A percentile compares a stretch with the other conserved stretches of the same genome.
Evolutionary conservation across 2,113 vertebrate species (phyloP).

Genomic region (Xiphophorus maculatus): DNA sequence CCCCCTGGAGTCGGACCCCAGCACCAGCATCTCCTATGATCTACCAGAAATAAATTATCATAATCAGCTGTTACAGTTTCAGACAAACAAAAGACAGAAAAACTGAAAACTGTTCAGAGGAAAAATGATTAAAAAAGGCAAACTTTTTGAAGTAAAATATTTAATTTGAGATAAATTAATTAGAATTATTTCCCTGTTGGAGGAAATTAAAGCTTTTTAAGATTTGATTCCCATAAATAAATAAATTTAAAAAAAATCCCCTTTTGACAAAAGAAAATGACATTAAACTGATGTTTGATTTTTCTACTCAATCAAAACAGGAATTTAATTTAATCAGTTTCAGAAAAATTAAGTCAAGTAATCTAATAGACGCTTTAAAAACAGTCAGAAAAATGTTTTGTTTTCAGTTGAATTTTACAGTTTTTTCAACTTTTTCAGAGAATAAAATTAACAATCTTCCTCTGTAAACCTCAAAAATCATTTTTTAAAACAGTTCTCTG

Average conservation of each 20-base stretch:
- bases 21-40: conserved; percentile 10
- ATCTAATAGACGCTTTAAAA: no score
- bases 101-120: not conserved
- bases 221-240: not conserved
- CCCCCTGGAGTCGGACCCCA: conserved; percentile 27
- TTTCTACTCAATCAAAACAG: no score
- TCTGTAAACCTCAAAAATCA: no score
- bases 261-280: no score
- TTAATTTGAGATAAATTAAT: not conserved
- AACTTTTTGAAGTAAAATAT: not conserved
- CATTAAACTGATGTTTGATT: no score
- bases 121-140: not conserved
- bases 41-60: conserved; percentile 69
- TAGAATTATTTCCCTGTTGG: not conserved
- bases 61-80: conserved; percentile 34
- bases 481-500: no score
- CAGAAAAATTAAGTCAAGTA: not conserved
- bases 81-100: not conserved
- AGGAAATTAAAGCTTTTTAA: not conserved
- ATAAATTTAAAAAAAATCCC: no score
- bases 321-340: no score
- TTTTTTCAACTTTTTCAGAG: no score
- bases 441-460: no score
- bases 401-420: no score
- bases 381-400: no score